These are phyloP conservation scores for Damaliscus lunatus DNA, from an alignment of 2,113 vertebrate species.

Conservation along the genomic window DNA sequence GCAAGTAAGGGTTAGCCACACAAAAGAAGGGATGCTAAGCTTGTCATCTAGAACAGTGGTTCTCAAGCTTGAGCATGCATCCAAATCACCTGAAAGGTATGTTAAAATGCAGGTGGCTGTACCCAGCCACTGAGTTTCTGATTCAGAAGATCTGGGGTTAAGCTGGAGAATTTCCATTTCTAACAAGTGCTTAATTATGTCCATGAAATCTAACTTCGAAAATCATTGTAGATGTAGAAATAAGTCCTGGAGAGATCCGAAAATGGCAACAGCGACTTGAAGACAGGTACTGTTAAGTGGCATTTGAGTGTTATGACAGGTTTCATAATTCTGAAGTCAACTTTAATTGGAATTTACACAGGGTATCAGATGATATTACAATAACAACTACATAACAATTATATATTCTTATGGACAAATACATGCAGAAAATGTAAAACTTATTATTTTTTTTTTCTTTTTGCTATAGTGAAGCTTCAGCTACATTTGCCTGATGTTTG, in stretches of 20 bases:
- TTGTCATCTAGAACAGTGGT: not conserved
- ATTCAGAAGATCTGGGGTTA: not conserved
- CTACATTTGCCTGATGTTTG: not conserved
- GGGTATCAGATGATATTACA: not conserved
- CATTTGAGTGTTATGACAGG: not conserved
- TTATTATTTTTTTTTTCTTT: not conserved
- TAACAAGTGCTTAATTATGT: not conserved
- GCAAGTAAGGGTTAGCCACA: not conserved
- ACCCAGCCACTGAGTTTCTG: not conserved
- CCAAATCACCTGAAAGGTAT: not conserved
- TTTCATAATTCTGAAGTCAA: not conserved
- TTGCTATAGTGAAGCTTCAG: not conserved
- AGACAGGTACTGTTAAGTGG: not conserved
- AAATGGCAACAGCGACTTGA: not conserved
- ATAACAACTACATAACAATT: not conserved
- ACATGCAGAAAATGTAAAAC: not conserved
- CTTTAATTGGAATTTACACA: not conserved
- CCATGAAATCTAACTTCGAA: not conserved
- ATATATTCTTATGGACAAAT: not conserved
- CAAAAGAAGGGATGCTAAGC: not conserved
- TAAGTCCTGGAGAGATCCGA: not conserved
- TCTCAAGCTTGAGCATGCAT: not conserved
- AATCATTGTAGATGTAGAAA: not conserved
- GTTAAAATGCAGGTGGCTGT: not conserved
- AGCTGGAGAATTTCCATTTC: not conserved